These are phyloP conservation scores for Myoxocephalus aenaeus DNA, from an alignment of 2,797 vertebrate species.

Conservation along the genomic window DNA sequence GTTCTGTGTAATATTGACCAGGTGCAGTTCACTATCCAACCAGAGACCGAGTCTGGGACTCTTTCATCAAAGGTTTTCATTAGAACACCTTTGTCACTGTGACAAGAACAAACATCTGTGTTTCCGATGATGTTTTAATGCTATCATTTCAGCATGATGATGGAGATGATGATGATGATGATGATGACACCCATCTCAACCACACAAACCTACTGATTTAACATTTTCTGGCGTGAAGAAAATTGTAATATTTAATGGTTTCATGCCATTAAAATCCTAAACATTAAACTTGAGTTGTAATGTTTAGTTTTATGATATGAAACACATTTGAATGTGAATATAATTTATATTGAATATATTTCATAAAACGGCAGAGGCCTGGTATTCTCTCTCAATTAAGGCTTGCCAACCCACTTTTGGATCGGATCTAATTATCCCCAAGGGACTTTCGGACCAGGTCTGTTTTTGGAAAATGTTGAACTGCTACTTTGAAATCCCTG, in stretches of 20 bases:
- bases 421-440: neutral
- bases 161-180: neutral
- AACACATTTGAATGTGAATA: neutral
- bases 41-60: constrained; percentile 89
- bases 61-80: constrained; percentile 96
- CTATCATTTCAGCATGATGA: neutral
- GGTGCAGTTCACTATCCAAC: constrained; percentile 88
- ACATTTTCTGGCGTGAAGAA: neutral
- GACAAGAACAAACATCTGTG: constrained; percentile 65
- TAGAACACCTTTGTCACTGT: constrained; percentile 80
- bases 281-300: neutral
- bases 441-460: neutral
- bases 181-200: neutral
- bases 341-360: neutral
- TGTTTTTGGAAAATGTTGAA: neutral
- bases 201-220: neutral
- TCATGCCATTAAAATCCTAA: neutral
- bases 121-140: constrained; percentile 2
- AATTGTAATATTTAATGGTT: constrained; percentile 10
- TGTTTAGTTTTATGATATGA: neutral
- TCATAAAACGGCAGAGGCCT: neutral
- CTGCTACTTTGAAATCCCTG: neutral
- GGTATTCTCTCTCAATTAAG: neutral
- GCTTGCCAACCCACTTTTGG: neutral
- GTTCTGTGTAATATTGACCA: constrained; percentile 50